Conservation (phyloP, 2,113 vertebrate species). For the Gorsachius goisagi region DNA sequence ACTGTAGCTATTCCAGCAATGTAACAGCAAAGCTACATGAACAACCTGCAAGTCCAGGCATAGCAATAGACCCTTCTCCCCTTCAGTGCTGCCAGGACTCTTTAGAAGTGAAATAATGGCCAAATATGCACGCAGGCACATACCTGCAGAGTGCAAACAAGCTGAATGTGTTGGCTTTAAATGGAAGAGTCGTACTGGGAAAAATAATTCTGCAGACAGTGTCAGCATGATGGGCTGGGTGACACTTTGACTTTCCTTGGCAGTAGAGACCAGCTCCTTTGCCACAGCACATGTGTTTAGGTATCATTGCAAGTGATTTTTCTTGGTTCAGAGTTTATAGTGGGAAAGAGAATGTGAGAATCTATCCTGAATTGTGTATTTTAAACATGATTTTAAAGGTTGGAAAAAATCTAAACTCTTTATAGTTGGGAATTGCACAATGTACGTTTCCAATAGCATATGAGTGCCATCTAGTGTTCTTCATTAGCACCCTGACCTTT, state of each 20-base stretch:
- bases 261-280: neutral
- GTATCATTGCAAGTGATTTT: neutral
- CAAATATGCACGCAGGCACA: neutral
- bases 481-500: neutral
- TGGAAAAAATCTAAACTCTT: neutral
- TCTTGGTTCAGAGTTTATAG: neutral
- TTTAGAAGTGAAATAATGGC: constrained; percentile 5
- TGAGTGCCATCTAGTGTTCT: constrained; percentile 72
- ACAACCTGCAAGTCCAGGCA: neutral
- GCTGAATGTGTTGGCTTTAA: neutral
- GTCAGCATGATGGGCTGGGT: neutral
- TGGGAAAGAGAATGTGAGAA: constrained; percentile 1
- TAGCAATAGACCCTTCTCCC: neutral
- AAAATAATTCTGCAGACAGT: constrained; percentile 13
- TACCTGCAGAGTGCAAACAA: neutral
- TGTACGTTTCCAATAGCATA: constrained; percentile 20
- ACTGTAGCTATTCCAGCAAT: neutral
- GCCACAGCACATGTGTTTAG: neutral
- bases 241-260: neutral
- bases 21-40: neutral
- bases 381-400: constrained; percentile 25
- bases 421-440: neutral
- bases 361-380: constrained; percentile 7
- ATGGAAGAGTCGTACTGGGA: neutral
- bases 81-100: neutral